Evolutionary conservation across 1,140 invertebrate genomes (phyloP), one percentile per base, ranked within the genome.

Genomic region (Samia ricini): DNA sequence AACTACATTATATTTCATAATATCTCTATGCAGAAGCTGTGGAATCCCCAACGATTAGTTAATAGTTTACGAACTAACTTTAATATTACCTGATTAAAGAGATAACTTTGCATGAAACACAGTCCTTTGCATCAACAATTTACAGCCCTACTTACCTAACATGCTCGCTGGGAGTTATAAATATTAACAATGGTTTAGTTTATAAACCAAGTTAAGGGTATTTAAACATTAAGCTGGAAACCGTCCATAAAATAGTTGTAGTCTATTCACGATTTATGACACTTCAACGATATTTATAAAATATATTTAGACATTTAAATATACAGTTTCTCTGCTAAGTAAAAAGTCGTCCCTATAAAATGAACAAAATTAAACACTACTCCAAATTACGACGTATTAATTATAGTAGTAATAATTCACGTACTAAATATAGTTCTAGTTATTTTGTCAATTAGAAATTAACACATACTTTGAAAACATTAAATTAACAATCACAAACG

Each of bases 31-130:
- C 33, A 1, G n/a, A 42, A 42, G 33, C 33, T 42, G 10, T 42
- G 10, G 33, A 42, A 42, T 42, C 33, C 33, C 33, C 51, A n/a
- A 52, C 51, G 19, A 21, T 23, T 52, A 52, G 22, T 23, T 52
- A 21, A 22, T 23, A 52, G 51, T 52, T 52, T 23, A 21, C 51
- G 51, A 19, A 52, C 20, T 23, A 52, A 52, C 20, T 52, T 22
- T 52, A 52, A 52, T 52, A 52, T 52, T 52, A 52, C 20, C 56
- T 58, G 56, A 58, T 58, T 58, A 58, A 58, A 42, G 26, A 58
- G 56, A 58, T 58, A 58, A 58, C 26, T 58, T 58, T 20, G 26
- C 33, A 42, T 58, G 51, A 52, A 8, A 21, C 51, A 20, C 22
- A 33, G 18, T 58, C 36, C 29, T 24, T 58, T 58, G 33, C 56